phyloP scores from a whole-genome alignment of 1,140 invertebrate species.

The Cyphomyrmex costatus region DNA sequence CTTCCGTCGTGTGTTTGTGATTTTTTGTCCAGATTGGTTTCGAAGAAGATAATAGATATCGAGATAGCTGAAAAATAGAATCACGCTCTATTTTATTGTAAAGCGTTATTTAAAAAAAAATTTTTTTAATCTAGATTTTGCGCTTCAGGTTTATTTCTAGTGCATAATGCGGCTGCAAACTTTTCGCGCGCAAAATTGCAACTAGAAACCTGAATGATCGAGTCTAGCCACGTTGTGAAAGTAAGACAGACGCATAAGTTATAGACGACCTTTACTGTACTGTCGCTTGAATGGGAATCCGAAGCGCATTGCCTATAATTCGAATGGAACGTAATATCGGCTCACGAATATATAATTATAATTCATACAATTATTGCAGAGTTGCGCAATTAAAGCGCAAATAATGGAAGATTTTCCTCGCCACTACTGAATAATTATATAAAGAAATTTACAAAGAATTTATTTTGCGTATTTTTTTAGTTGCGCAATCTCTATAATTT shows the following conservation, averaged over 20 bases:
- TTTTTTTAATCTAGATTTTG: background rate
- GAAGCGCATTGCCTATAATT: conserved; percentile 29
- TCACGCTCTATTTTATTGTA: background rate
- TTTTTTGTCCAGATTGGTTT: background rate
- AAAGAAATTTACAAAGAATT: background rate
- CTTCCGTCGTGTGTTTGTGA: background rate
- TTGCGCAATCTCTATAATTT: too few species aligned
- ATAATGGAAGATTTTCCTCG: conserved; percentile 17
- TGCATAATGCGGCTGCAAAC: background rate
- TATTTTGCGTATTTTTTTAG: background rate
- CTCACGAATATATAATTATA: conserved; percentile 1
- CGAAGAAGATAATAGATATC: background rate
- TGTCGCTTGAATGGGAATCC: conserved; percentile 41
- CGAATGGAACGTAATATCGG: conserved; percentile 40
- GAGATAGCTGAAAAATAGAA: background rate
- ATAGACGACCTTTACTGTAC: conserved; percentile 36
- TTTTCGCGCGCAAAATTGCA: background rate
- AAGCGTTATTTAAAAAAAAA: background rate
- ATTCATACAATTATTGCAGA: conserved; percentile 21
- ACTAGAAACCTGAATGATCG: conserved; percentile 27
- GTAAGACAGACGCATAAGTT: conserved; percentile 41
- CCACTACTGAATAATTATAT: background rate
- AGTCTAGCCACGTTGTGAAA: conserved; percentile 25
- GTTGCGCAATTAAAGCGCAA: conserved; percentile 30
- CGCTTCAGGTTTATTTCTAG: background rate